phyloP scores from a whole-genome alignment of 2,797 vertebrate genomes.

The Phalanger gymnotis region DNA sequence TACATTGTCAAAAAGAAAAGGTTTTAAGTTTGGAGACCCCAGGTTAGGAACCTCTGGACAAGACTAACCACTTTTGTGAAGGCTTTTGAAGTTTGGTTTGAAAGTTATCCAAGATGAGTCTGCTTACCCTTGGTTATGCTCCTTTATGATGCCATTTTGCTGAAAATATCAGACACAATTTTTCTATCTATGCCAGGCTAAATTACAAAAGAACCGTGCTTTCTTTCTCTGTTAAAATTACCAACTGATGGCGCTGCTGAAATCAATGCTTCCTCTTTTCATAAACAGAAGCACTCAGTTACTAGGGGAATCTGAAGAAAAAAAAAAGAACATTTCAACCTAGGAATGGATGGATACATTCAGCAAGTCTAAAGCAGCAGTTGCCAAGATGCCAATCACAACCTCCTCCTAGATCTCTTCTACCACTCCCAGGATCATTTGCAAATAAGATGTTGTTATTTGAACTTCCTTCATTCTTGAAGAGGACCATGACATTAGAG shows the following conservation, averaged over 20 bases:
- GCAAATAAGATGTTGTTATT: neutral
- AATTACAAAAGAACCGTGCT: neutral
- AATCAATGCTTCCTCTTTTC: neutral
- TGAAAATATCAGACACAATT: slow-evolving; percentile 10
- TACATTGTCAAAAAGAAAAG: neutral
- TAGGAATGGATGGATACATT: slow-evolving; percentile 13
- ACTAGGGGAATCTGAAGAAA: slow-evolving; percentile 9
- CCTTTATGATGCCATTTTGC: slow-evolving; percentile 8
- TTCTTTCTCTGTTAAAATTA: neutral
- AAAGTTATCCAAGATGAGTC: slow-evolving; percentile 15
- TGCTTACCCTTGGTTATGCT: slow-evolving; percentile 11
- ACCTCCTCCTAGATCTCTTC: neutral
- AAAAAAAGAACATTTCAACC: neutral
- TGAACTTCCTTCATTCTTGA: too few relatives aligned
- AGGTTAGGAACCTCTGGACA: neutral
- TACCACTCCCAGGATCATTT: neutral
- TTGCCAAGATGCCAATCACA: neutral
- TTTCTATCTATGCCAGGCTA: slow-evolving; percentile 8
- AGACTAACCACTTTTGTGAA: neutral
- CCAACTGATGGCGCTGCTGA: neutral
- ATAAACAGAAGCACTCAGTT: neutral
- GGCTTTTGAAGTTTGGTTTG: slow-evolving; percentile 25
- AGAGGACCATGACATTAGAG: too few relatives aligned
- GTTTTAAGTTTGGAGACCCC: neutral
- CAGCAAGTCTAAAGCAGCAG: neutral